Evolutionary conservation across 2,113 vertebrate genomes (phyloP).

Genomic region (Ursus arctos): DNA sequence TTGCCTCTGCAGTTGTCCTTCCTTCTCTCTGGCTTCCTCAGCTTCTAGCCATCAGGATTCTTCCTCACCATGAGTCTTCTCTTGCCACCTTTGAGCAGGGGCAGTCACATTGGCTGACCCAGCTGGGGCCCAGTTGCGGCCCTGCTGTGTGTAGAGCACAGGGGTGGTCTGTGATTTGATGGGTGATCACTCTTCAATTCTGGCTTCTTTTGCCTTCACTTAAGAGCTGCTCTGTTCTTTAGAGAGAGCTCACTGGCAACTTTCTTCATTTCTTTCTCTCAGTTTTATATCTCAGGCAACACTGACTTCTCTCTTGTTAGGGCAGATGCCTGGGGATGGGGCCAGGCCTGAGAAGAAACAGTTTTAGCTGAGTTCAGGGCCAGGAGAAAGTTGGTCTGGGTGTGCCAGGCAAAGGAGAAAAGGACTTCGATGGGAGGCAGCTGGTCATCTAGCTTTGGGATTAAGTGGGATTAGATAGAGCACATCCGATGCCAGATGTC

Average conservation of each 20-base stretch:
- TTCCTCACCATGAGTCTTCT: constrained; percentile 89
- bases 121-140: constrained; percentile 73
- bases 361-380: constrained; percentile 84
- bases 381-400: constrained; percentile 87
- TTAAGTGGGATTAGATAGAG: constrained; percentile 85
- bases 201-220: constrained; percentile 31
- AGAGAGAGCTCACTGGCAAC: constrained; percentile 36
- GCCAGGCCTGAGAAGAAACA: constrained; percentile 71
- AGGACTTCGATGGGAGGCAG: constrained; percentile 86
- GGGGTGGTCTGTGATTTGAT: constrained; percentile 54
- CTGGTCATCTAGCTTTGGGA: constrained; percentile 86
- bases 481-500: constrained; percentile 84
- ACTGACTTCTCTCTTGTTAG: constrained; percentile 85
- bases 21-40: constrained; percentile 86
- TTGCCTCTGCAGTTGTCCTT: constrained; percentile 75
- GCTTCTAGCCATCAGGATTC: constrained; percentile 88
- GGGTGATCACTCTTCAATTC: background rate
- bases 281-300: constrained; percentile 80
- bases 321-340: constrained; percentile 89
- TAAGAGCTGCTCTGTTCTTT: constrained; percentile 63
- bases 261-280: constrained; percentile 75
- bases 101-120: constrained; percentile 62
- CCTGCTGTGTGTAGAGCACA: background rate
- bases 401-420: constrained; percentile 86
- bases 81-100: constrained; percentile 89